Evolutionary conservation across 2,888 invertebrate species (phyloP), one percentile per base, ranked within the genome.

Genomic region (Drosophila parthenogenetica): DNA sequence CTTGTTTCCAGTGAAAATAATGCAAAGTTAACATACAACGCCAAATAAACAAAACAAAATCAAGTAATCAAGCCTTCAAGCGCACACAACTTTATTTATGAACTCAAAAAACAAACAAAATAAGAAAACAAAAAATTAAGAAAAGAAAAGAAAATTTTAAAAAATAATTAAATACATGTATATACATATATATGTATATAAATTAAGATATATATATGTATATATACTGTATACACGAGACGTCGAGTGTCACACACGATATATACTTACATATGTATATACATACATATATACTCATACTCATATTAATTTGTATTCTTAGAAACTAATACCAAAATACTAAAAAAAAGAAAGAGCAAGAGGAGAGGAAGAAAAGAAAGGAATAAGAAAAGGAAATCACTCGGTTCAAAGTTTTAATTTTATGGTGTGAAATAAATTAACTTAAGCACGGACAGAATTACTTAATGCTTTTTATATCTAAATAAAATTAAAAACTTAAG

Each of bases 1-100:
- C 90, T 89, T 76, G 88, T 89, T 77, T 89, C 88, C 85, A 89
- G 88, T 90, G 88, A 90, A 75, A 90, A 79, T 73, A 90, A 77
- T 76, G 76, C 83, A 72, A 89, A 89, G 81, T 83, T 87, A 83
- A 81, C 87, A 87, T 90, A 85, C 75, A 85, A 82, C 85, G 85
- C 88, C 87, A 89, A 88, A 90, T 89, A 73, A 71, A 81, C 70
- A 68, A 70, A 29, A 5, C 7, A 29, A 29, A 74, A 69, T 78
- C 66, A 75, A 78, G 67, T 68, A 68, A 66, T 66, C 59, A 59
- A 77, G 57, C 81, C 66, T 75, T 81, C 54, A 62, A 71, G 73
- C 80, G 74, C 69, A 86, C 82, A 79, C 55, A 79, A 75, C 70
- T 79, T 85, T 79, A 76, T 85, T 77, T 81, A 87, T 87, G 60